A percentile compares a stretch with the other conserved stretches of the same genome.
Evolutionary conservation across 2,113 vertebrate genomes (phyloP).

Genomic region (Ondatra zibethicus): DNA sequence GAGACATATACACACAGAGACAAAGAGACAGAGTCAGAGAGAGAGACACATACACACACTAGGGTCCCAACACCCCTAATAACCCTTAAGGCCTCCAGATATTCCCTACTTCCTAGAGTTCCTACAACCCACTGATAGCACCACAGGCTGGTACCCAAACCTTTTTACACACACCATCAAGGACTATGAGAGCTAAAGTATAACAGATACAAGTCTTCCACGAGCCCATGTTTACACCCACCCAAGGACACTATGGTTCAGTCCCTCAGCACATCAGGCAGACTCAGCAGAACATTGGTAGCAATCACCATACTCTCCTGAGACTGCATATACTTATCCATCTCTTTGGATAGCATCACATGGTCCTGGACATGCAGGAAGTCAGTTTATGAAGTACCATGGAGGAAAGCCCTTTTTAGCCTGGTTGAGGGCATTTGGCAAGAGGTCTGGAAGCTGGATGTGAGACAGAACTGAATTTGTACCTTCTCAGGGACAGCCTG

Average conservation of each 20-base stretch:
- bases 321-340: background rate
- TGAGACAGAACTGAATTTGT: background rate
- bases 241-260: background rate
- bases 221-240: background rate
- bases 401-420: background rate
- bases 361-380: background rate
- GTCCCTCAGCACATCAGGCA: background rate
- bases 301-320: background rate
- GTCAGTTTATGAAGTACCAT: background rate
- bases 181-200: background rate
- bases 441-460: background rate
- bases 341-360: background rate
- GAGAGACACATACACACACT: background rate
- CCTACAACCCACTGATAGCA: background rate
- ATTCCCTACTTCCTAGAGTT: background rate
- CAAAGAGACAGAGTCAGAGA: background rate
- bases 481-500: background rate
- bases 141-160: background rate
- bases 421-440: background rate
- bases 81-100: background rate
- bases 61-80: background rate
- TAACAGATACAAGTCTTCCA: background rate
- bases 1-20: background rate
- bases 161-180: background rate
- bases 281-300: background rate